Conservation (phyloP, 2,797 vertebrate species). For the Intellagama lesueurii region DNA sequence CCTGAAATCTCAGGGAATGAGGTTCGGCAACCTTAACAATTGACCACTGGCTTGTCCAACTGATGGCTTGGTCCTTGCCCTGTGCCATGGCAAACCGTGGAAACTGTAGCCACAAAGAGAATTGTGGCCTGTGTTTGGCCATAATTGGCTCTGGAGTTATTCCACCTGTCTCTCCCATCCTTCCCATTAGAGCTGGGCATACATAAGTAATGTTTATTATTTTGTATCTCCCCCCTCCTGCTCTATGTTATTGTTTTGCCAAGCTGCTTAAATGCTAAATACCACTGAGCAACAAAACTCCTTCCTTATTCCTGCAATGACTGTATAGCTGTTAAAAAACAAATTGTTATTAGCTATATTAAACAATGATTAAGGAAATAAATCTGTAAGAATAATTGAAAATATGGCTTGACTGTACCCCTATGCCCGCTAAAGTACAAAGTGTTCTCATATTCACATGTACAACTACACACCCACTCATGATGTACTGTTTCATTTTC, state of each 20-base stretch:
- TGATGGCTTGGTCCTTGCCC: no score
- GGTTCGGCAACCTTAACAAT: no score
- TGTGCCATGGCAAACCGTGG: no score
- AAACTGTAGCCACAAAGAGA: no score
- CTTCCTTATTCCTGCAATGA: constrained; percentile 1
- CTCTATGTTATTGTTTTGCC: neutral
- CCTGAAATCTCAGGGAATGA: no score
- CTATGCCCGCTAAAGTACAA: neutral
- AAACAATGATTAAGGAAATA: neutral
- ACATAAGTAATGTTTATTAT: neutral
- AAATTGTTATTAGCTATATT: neutral
- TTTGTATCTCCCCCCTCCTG: neutral
- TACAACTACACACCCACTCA: constrained; percentile 5
- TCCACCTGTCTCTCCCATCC: no score
- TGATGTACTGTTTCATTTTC: constrained; percentile 32
- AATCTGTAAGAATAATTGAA: constrained; percentile 7
- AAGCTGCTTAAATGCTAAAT: constrained; percentile 2
- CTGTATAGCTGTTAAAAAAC: neutral
- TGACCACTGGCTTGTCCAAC: no score
- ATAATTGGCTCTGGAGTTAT: no score
- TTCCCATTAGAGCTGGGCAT: neutral
- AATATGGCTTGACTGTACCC: neutral
- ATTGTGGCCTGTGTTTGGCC: no score
- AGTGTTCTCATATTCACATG: neutral
- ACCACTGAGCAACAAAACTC: neutral